phyloP scores from a whole-genome alignment of 2,797 vertebrate genomes.

The Cyclura pinguis region DNA sequence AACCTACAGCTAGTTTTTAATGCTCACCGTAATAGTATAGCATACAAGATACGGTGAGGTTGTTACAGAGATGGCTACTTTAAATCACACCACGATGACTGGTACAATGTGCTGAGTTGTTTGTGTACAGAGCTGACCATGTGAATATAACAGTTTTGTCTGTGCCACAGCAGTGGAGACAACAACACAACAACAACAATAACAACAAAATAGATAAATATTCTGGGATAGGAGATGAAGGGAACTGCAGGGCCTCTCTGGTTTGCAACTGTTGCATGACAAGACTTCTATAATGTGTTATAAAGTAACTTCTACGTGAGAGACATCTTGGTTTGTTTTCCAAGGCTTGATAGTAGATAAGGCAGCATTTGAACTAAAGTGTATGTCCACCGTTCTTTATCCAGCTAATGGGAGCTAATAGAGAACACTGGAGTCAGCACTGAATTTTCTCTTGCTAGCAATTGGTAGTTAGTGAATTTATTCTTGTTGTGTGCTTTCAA shows the following conservation, averaged over 20 bases:
- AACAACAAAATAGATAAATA: not conserved
- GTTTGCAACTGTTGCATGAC: not conserved
- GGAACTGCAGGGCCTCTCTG: not conserved
- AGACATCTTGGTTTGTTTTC: not conserved
- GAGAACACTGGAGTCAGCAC: not conserved
- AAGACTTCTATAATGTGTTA: not conserved
- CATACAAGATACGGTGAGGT: not conserved
- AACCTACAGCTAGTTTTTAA: not conserved
- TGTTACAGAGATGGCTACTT: not conserved
- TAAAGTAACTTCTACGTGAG: not conserved
- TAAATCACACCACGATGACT: not conserved
- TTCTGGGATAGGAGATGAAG: not conserved
- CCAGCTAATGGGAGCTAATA: not conserved
- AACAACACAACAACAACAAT: not conserved
- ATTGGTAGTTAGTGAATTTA: not conserved
- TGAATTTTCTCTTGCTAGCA: not conserved
- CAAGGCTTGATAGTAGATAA: not conserved
- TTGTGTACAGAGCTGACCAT: not conserved
- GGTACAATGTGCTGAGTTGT: not conserved
- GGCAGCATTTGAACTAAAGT: not conserved
- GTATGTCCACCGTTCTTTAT: not conserved
- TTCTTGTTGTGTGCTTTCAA: too few relatives aligned
- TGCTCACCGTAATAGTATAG: not conserved
- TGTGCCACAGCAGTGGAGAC: not conserved
- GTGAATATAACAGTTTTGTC: not conserved